A percentile compares a stretch with the other conserved stretches of the same genome.
Conservation (phyloP, 1,140 invertebrate genomes). For the Battus philenor region DNA sequence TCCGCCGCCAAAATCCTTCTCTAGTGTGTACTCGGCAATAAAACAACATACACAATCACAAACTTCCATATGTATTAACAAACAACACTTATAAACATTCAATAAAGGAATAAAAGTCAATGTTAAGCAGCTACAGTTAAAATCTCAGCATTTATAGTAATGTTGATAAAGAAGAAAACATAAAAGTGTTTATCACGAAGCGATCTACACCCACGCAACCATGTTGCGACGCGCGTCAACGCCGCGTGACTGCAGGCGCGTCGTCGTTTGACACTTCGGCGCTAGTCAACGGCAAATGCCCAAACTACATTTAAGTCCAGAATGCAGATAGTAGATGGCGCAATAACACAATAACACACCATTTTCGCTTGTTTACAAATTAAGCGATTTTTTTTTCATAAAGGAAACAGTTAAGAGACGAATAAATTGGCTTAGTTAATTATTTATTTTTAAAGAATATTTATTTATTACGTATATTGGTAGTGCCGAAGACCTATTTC, state of each 20-base stretch:
- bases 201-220: constrained; percentile 64
- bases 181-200: constrained; percentile 57
- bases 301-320: constrained; percentile 32
- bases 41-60: constrained; percentile 59
- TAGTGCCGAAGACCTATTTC: too few relatives aligned
- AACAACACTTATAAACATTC: constrained; percentile 33
- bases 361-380: constrained; percentile 28
- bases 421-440: too few relatives aligned
- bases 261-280: constrained; percentile 64
- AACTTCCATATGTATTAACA: constrained; percentile 54
- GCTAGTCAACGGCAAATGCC: constrained; percentile 27
- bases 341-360: constrained; percentile 20
- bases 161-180: constrained; percentile 62
- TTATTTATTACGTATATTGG: too few relatives aligned
- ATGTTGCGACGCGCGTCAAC: constrained; percentile 68
- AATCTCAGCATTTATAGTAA: constrained; percentile 24
- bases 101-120: constrained; percentile 18
- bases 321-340: constrained; percentile 44
- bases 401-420: too few relatives aligned
- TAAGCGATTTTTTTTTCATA: too few relatives aligned
- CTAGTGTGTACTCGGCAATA: constrained; percentile 48
- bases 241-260: constrained; percentile 71
- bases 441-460: too few relatives aligned
- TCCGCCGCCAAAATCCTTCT: constrained; percentile 67
- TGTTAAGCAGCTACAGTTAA: constrained; percentile 29